phyloP scores from a whole-genome alignment of 1,140 invertebrate genomes.

The Drosophila guanche region DNA sequence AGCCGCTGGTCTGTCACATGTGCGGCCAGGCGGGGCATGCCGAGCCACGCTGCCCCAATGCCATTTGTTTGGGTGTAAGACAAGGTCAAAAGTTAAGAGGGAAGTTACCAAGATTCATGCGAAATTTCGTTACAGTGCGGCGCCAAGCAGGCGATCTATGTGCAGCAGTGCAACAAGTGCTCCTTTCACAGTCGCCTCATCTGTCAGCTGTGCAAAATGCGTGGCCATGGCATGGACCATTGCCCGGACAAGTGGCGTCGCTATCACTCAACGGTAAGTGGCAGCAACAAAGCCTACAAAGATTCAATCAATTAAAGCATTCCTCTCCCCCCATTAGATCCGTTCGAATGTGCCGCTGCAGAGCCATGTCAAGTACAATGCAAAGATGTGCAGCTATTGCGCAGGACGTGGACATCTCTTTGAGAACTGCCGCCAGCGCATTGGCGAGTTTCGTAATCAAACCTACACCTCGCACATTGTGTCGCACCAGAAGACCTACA shows the following conservation, averaged over 20 bases:
- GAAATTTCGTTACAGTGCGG: constrained; percentile 85
- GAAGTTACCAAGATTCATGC: not conserved
- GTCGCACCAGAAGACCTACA: constrained; percentile 71
- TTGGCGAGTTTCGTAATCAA: constrained; percentile 55
- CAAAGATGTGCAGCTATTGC: constrained; percentile 87
- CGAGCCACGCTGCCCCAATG: constrained; percentile 86
- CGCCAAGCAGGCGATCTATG: constrained; percentile 85
- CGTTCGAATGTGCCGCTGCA: constrained; percentile 80
- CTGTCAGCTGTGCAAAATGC: constrained; percentile 86
- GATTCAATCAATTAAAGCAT: not conserved
- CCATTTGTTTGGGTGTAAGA: constrained; percentile 88
- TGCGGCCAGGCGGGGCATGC: constrained; percentile 87
- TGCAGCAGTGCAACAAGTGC: constrained; percentile 86
- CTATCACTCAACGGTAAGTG: constrained; percentile 87
- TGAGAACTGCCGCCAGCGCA: constrained; percentile 83
- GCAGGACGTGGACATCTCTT: constrained; percentile 86
- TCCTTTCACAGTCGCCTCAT: constrained; percentile 84
- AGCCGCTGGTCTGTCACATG: constrained; percentile 85
- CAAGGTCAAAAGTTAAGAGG: not conserved
- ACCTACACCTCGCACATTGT: constrained; percentile 51
- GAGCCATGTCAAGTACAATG: constrained; percentile 77
- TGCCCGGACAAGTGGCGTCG: constrained; percentile 89
- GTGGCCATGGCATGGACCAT: constrained; percentile 85
- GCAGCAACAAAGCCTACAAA: not conserved
- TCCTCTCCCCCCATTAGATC: constrained; percentile 67